A percentile compares a stretch with the other conserved stretches of the same genome.
phyloP scores from a whole-genome alignment of 2,113 vertebrate genomes.

The Megaleporinus macrocephalus region DNA sequence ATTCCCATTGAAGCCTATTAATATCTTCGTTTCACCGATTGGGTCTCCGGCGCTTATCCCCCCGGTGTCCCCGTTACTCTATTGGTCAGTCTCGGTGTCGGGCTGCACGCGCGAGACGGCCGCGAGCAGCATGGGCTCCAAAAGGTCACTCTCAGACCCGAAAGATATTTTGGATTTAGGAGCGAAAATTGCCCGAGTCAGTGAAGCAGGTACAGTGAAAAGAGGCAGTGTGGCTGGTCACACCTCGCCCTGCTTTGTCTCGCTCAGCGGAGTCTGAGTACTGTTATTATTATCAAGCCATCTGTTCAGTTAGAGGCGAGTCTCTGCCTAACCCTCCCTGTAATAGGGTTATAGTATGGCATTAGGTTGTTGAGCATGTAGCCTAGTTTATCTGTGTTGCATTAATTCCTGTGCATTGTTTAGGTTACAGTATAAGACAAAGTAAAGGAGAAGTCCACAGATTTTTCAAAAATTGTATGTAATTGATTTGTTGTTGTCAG shows the following conservation, averaged over 20 bases:
- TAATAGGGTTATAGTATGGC: background rate
- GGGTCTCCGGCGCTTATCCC: background rate
- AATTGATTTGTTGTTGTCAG: too few relatives aligned
- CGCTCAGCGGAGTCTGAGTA: background rate
- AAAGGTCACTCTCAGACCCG: slow-evolving; percentile 37
- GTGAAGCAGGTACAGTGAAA: slow-evolving; percentile 46
- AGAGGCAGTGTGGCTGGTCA: background rate
- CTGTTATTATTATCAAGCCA: background rate
- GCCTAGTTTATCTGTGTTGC: background rate
- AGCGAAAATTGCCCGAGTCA: slow-evolving; percentile 55
- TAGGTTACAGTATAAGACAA: background rate
- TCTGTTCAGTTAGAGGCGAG: background rate
- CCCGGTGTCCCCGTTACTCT: background rate
- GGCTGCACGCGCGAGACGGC: background rate
- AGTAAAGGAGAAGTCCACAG: too few relatives aligned
- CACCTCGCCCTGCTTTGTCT: background rate
- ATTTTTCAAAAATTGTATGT: too few relatives aligned
- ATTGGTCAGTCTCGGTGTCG: background rate
- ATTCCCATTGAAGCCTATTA: slow-evolving; percentile 44
- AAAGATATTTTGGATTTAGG: slow-evolving; percentile 39
- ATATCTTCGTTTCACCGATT: slow-evolving; percentile 25
- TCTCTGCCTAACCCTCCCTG: background rate
- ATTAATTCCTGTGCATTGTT: background rate
- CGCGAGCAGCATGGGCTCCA: slow-evolving; percentile 28
- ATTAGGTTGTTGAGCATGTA: background rate